These are phyloP conservation scores for Melanotaenia boesemani DNA, from an alignment of 2,797 vertebrate species.

Conservation along the genomic window DNA sequence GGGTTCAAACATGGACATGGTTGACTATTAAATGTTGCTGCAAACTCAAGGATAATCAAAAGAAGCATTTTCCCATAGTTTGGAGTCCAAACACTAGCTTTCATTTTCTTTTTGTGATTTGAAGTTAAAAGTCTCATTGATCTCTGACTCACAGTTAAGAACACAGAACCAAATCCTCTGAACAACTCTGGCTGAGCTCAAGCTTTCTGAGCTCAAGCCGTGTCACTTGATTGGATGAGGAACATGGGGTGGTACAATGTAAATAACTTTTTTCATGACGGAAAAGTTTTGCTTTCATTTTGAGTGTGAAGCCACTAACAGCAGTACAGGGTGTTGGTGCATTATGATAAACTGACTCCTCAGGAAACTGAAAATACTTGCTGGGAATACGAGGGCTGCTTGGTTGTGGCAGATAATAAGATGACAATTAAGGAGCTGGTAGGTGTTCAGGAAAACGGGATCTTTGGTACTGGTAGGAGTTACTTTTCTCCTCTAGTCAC, in stretches of 20 bases:
- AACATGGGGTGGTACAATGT: background rate
- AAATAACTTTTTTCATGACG: slow-evolving; percentile 9
- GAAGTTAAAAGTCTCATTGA: slow-evolving; percentile 58
- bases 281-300: slow-evolving; percentile 71
- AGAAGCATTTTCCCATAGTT: slow-evolving; percentile 1
- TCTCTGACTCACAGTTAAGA: slow-evolving; percentile 44
- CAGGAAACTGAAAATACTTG: slow-evolving; percentile 47
- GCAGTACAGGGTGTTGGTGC: background rate
- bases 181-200: slow-evolving; percentile 61
- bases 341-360: slow-evolving; percentile 17
- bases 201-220: slow-evolving; percentile 49
- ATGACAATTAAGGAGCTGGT: slow-evolving; percentile 26
- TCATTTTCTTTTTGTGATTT: slow-evolving; percentile 39
- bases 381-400: background rate
- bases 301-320: slow-evolving; percentile 1
- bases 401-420: slow-evolving; percentile 2
- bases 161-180: slow-evolving; percentile 61
- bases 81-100: slow-evolving; percentile 2
- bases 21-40: slow-evolving; percentile 8
- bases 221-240: slow-evolving; percentile 56
- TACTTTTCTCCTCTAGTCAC: background rate
- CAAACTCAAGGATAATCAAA: background rate
- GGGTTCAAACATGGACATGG: background rate
- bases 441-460: slow-evolving; percentile 28
- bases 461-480: slow-evolving; percentile 50